Percentiles rank a stretch among this genome's conserved stretches.
Conservation (phyloP, 2,113 vertebrate species). For the Peucedramus taeniatus region DNA sequence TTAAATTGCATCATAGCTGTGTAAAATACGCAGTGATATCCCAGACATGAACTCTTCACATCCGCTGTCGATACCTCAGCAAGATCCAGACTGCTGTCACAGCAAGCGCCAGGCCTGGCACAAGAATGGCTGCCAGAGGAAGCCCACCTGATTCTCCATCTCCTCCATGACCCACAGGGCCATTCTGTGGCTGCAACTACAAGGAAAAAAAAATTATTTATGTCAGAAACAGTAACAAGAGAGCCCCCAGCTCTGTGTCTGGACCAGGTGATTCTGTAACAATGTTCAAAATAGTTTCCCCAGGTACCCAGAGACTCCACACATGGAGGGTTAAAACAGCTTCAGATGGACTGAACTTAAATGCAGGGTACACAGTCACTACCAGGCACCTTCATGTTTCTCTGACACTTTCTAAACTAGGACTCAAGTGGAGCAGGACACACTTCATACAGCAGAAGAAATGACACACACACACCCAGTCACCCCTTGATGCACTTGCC, state of each 20-base stretch:
- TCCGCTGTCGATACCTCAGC: conserved; percentile 71
- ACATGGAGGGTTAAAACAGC: background rate
- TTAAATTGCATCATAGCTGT: conserved; percentile 59
- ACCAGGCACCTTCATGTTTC: background rate
- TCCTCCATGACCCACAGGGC: conserved; percentile 60
- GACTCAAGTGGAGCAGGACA: background rate
- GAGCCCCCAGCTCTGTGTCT: background rate
- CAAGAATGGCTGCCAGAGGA: conserved; percentile 65
- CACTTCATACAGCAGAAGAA: background rate
- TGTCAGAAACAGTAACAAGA: background rate
- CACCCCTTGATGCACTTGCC: background rate
- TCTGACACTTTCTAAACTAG: background rate
- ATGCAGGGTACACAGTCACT: background rate
- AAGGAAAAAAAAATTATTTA: conserved; percentile 20
- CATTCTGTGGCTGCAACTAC: conserved; percentile 72
- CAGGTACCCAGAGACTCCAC: background rate
- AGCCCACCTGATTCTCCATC: conserved; percentile 71
- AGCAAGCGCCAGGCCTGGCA: conserved; percentile 68
- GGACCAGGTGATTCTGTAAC: background rate
- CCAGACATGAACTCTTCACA: conserved; percentile 48
- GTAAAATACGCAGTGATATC: conserved; percentile 4
- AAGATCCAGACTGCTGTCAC: conserved; percentile 58
- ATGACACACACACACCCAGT: background rate
- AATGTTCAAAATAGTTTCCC: background rate
- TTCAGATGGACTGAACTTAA: background rate